Percentiles rank a stretch among this genome's conserved stretches.
Evolutionary conservation across 2,113 vertebrate genomes (phyloP).

Genomic region (Mionectes macconnelli): DNA sequence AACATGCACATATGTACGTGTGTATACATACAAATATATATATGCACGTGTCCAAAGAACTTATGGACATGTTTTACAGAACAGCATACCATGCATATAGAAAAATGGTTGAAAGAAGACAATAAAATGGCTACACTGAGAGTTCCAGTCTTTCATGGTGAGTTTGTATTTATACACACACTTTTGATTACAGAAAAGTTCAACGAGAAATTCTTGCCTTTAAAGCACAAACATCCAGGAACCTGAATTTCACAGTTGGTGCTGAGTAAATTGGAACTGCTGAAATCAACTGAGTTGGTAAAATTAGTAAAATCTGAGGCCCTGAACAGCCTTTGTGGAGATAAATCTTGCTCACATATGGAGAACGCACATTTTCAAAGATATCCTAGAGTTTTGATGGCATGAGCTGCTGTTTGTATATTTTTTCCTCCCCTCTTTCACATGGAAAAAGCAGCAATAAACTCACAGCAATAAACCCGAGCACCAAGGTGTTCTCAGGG

Average conservation of each 20-base stretch:
- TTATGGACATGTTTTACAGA: neutral
- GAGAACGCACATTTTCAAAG: neutral
- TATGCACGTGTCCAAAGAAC: neutral
- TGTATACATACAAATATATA: too few relatives aligned
- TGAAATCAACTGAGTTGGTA: neutral
- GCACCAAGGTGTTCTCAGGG: neutral
- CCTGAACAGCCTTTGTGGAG: neutral
- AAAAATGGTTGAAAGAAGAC: neutral
- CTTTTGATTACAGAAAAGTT: neutral
- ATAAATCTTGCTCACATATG: neutral
- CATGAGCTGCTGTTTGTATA: neutral
- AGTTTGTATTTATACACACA: too few relatives aligned
- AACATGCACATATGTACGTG: neutral
- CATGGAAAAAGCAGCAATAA: neutral
- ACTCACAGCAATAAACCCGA: neutral
- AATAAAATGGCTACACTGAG: neutral
- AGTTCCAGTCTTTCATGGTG: neutral
- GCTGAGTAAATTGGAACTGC: neutral
- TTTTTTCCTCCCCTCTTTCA: neutral
- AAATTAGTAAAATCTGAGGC: neutral
- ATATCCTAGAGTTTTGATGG: neutral
- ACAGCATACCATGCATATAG: too few relatives aligned
- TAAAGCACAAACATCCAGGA: neutral
- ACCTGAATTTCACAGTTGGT: neutral
- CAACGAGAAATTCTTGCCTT: neutral